Evolutionary conservation across 1,140 invertebrate species (phyloP).

Genomic region (Drosophila bipectinata): DNA sequence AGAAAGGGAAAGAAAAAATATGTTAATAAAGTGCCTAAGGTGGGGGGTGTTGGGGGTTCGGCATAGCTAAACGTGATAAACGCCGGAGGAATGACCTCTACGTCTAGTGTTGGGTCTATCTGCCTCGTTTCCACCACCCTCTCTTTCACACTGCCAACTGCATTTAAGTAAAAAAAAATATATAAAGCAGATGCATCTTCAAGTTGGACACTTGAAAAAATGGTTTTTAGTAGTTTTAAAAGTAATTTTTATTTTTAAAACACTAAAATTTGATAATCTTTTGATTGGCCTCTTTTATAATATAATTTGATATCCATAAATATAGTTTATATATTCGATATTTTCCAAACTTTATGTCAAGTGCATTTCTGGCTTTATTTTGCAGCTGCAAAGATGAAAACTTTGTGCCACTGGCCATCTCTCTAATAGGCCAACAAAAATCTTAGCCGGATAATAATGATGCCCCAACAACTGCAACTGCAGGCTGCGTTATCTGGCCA

Average conservation of each 20-base stretch:
- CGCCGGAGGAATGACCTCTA: slow-evolving; percentile 75
- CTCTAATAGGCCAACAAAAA: slow-evolving; percentile 50
- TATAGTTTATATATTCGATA: too few relatives aligned
- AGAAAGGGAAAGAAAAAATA: slow-evolving; percentile 57
- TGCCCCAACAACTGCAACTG: slow-evolving; percentile 42
- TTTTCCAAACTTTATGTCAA: too few relatives aligned
- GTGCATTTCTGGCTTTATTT: background rate
- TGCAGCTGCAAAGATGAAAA: slow-evolving; percentile 28
- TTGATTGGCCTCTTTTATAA: background rate
- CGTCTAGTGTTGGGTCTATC: slow-evolving; percentile 8
- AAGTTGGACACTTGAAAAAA: slow-evolving; percentile 3
- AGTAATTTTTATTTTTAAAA: background rate
- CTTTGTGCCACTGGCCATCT: slow-evolving; percentile 41
- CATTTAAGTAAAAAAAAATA: slow-evolving; percentile 33
- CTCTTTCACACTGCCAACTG: slow-evolving; percentile 12
- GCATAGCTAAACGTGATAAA: slow-evolving; percentile 72
- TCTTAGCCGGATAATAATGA: slow-evolving; percentile 43
- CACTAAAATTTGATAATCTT: background rate
- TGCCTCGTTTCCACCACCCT: slow-evolving; percentile 8
- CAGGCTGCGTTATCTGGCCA: slow-evolving; percentile 1
- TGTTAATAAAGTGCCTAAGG: slow-evolving; percentile 65
- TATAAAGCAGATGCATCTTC: slow-evolving; percentile 26
- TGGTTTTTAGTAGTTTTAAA: background rate
- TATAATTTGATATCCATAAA: too few relatives aligned
- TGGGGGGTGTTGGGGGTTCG: slow-evolving; percentile 1